phyloP scores from a whole-genome alignment of 1,140 invertebrate genomes.

The Bombus haemorrhoidalis region DNA sequence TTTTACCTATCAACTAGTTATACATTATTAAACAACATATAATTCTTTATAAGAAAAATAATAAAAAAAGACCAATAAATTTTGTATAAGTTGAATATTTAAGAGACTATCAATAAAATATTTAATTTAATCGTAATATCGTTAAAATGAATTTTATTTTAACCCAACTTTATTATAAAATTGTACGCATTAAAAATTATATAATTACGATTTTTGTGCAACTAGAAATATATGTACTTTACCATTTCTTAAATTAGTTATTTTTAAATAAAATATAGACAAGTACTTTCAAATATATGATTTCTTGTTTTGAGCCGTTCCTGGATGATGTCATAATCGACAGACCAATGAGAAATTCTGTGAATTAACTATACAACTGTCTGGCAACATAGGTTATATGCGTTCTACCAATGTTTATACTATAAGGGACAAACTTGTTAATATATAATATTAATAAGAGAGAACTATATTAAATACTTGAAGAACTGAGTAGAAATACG shows the following conservation, averaged over 20 bases:
- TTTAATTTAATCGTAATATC: not conserved
- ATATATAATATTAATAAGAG: slow-evolving; percentile 15
- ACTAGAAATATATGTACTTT: not conserved
- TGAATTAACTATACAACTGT: slow-evolving; percentile 63
- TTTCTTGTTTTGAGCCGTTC: slow-evolving; percentile 42
- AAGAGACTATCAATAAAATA: not conserved
- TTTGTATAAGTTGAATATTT: not conserved
- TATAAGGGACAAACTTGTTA: not conserved
- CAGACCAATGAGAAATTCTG: slow-evolving; percentile 59
- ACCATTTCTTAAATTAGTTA: not conserved
- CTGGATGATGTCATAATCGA: slow-evolving; percentile 67
- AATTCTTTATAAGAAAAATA: not conserved
- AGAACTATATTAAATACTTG: not conserved
- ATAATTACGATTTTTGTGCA: not conserved
- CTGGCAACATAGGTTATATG: slow-evolving; percentile 43
- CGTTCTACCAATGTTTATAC: not conserved
- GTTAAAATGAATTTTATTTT: not conserved
- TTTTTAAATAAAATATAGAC: not conserved
- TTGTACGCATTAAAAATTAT: not conserved
- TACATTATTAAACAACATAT: not conserved
- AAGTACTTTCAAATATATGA: slow-evolving; percentile 1
- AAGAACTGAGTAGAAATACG: not conserved
- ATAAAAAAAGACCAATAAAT: not conserved
- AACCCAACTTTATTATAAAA: not conserved
- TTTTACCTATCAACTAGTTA: not conserved